Base-by-base conservation (phyloP, 53 echinoderm and acorn worm genomes). In the Holothuria leucospilota region DNA sequence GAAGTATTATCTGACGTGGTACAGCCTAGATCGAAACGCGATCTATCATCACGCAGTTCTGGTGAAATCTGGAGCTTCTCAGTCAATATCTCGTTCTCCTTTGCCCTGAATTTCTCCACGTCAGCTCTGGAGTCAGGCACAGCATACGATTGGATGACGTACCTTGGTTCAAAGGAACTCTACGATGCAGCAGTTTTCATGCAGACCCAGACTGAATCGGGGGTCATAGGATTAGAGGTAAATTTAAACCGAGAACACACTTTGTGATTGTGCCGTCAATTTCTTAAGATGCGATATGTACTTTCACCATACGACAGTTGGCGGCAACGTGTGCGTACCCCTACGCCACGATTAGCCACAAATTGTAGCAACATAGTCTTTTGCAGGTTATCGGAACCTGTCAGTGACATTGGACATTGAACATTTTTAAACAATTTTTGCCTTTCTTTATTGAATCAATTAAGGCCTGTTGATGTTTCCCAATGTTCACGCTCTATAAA, bases 121-220 rank as follows among this genome's bases (percentile, higher is more conserved):
- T 49, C n/a, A 25, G 49, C 75, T 21, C 39, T 75, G 39, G 51
- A 75, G 20, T 51, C 46, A 14, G 51, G 11, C 26, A 51, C 52
- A 6, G 75, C 41, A 26, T 75, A 75, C 16, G 75, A 75, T 16
- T 75, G 75, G 75, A 49, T 75, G 75, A 75, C 75, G 49, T 75
- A 75, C 39, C 51, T 75, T 6, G 75, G 75, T 23, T 75, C 75
- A 51, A 75, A 75, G 52, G 75, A 75, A 27, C 75, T 75, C 16
- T 51, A 75, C 27, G 75, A 75, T 29, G 49, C 75, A 8, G 75
- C 75, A 9, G 75, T 75, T 18, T 75, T 75, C 14, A 75, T 75
- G 75, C 49, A 75, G 13, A 75, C 75, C 21, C 49, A 75, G 13
- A 52, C 52, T n/a, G 75, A 75, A 52, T 75, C 75, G 5, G 52